Base-by-base conservation (phyloP, 2,888 invertebrate species). In the Spialia ferax region DNA sequence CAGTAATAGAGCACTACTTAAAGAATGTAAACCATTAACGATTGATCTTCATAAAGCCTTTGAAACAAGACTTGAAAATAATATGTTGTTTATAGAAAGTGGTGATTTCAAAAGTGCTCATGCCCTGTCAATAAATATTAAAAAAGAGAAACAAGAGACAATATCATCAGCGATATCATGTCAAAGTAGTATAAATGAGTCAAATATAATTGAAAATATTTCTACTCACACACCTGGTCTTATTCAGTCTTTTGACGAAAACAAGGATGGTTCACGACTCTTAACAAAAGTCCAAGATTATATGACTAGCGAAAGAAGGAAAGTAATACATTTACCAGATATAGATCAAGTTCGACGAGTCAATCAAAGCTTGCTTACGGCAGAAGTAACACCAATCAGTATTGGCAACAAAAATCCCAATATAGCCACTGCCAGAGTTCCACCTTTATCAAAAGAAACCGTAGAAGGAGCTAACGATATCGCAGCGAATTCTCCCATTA, bases 1-100 rank as follows among this genome's bases (percentile, higher is more conserved):
- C 15, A 80, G 86, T 18, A 93, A 93, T 71, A 78, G 87, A n/a
- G 70, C 69, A 26, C 76, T 86, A 1, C 76, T 91, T 1, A 88
- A 84, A 73, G 74, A 79, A 32, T 87, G 89, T 57, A 88, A 87
- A 72, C 91, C 91, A 0, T 70, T 91, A 62, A 91, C 93, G 0
- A 79, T 93, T 32, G 93, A 92, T 72, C 60, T 93, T 10, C 83
- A 83, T 45, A 93, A 90, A 77, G 72, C 83, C 2, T 92, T 93
- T 68, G 93, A 93, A 77, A 62, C 56, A 2, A 88, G 87, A 79
- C 79, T 92, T 10, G 54, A 84, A 1, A 71, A 86, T 29, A 86
- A 87, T 7, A 88, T 82, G 1, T 54, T 92, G 32, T 86, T 85
- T 75, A 74, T 90, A 59, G 80, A 83, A 73, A 68, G 60, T n/a